phyloP scores from a whole-genome alignment of 2,113 vertebrate genomes.

The Himantopus leucocephalus region DNA sequence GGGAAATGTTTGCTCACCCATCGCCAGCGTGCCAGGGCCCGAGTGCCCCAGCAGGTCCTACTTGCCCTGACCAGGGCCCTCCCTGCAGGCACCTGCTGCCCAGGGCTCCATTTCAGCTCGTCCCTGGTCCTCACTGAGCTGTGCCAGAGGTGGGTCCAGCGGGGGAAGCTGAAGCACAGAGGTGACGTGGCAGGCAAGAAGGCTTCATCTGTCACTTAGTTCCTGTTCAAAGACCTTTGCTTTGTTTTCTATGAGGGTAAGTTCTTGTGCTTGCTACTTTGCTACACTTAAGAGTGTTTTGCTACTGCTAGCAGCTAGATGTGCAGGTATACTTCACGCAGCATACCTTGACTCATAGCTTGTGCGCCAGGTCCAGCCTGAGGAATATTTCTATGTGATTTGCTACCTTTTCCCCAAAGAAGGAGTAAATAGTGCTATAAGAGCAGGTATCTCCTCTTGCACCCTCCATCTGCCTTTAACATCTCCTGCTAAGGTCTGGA shows the following conservation, averaged over 20 bases:
- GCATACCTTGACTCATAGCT: neutral
- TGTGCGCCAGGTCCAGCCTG: neutral
- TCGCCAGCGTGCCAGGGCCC: rapidly evolving
- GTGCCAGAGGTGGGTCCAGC: rapidly evolving
- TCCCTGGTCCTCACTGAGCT: neutral
- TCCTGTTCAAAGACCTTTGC: neutral
- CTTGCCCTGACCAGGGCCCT: neutral
- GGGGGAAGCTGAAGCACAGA: neutral
- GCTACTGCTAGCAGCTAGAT: neutral
- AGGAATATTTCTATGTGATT: neutral
- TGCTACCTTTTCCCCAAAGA: neutral
- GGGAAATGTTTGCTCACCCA: neutral
- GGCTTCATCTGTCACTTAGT: neutral
- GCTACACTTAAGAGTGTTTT: neutral
- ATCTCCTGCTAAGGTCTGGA: neutral
- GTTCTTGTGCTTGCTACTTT: neutral
- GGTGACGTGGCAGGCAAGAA: rapidly evolving
- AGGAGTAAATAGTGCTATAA: neutral
- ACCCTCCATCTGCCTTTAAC: neutral
- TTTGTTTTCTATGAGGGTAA: neutral
- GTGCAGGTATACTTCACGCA: rapidly evolving
- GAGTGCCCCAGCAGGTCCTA: neutral
- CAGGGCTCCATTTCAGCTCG: neutral
- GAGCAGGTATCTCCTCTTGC: neutral
- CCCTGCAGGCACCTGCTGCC: neutral